Percentiles rank a stretch among this genome's conserved stretches.
These are phyloP conservation scores for Muscicapa adusta DNA, from an alignment of 2,113 vertebrate genomes.

Conservation along the genomic window DNA sequence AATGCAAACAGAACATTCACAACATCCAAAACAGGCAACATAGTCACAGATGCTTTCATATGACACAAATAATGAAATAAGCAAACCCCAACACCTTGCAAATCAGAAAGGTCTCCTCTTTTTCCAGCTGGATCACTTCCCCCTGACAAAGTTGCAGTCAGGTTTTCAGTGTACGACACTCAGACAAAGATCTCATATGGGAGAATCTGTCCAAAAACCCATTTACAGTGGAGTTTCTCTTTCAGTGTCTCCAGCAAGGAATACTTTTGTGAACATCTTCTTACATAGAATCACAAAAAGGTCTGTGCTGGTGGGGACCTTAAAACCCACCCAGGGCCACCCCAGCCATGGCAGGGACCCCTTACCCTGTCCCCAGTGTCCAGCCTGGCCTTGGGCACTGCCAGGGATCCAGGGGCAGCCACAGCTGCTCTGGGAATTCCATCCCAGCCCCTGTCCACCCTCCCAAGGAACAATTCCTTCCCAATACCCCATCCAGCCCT, in stretches of 20 bases:
- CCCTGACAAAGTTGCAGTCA: background rate
- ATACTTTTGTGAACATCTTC: background rate
- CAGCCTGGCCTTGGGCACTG: background rate
- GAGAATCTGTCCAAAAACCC: background rate
- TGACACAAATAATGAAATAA: background rate
- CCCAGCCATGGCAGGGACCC: background rate
- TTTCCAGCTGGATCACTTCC: background rate
- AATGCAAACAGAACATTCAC: background rate
- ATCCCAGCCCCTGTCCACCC: background rate
- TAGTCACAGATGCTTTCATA: background rate
- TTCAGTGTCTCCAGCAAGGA: background rate
- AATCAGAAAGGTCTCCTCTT: background rate
- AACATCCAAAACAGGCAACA: background rate
- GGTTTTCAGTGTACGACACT: background rate
- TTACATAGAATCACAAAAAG: accelerated
- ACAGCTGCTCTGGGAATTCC: background rate
- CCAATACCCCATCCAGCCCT: background rate
- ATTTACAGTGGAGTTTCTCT: background rate
- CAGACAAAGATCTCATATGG: background rate
- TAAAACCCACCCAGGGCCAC: accelerated
- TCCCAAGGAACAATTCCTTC: background rate
- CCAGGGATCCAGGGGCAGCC: background rate
- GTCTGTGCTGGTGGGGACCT: accelerated
- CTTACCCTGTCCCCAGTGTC: accelerated
- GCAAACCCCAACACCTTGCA: accelerated